Percentiles rank a stretch among this genome's conserved stretches.
These are phyloP conservation scores for Bufotes viridis DNA, from an alignment of 2,797 vertebrate species.

Conservation along the genomic window DNA sequence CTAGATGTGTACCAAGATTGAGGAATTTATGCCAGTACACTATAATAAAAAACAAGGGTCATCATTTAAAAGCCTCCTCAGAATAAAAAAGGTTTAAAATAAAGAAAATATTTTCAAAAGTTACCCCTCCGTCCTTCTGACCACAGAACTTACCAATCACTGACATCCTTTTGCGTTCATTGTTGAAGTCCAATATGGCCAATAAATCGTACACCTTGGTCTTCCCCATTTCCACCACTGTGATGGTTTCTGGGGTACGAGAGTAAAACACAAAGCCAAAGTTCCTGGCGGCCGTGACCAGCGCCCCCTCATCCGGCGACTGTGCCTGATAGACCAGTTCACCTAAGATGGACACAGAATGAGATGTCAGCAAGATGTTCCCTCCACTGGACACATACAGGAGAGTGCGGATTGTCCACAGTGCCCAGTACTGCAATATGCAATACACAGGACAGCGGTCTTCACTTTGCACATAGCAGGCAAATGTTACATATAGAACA, in stretches of 20 bases:
- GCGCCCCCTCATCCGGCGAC: slow-evolving; percentile 93
- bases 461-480: background rate
- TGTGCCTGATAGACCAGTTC: slow-evolving; percentile 90
- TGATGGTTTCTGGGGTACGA: slow-evolving; percentile 87
- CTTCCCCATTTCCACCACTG: slow-evolving; percentile 84
- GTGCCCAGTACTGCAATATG: background rate
- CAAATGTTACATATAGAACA: background rate
- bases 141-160: slow-evolving; percentile 83
- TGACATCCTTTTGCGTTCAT: slow-evolving; percentile 93
- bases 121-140: too few relatives aligned
- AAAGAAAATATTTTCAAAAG: too few relatives aligned
- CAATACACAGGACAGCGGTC: too few relatives aligned
- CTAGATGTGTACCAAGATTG: too few relatives aligned
- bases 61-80: too few relatives aligned
- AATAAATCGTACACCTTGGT: slow-evolving; percentile 82
- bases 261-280: slow-evolving; percentile 91
- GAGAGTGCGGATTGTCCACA: background rate
- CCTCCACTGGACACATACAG: background rate
- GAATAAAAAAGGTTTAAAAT: too few relatives aligned
- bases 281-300: slow-evolving; percentile 92
- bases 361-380: background rate
- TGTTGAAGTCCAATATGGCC: slow-evolving; percentile 92
- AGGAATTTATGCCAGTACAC: too few relatives aligned
- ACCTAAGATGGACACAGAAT: slow-evolving; percentile 71
- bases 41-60: too few relatives aligned